Evolutionary conservation across 2,888 invertebrate species (phyloP), one percentile per base, ranked within the genome.

Genomic region (Lumbricus terrestris): DNA sequence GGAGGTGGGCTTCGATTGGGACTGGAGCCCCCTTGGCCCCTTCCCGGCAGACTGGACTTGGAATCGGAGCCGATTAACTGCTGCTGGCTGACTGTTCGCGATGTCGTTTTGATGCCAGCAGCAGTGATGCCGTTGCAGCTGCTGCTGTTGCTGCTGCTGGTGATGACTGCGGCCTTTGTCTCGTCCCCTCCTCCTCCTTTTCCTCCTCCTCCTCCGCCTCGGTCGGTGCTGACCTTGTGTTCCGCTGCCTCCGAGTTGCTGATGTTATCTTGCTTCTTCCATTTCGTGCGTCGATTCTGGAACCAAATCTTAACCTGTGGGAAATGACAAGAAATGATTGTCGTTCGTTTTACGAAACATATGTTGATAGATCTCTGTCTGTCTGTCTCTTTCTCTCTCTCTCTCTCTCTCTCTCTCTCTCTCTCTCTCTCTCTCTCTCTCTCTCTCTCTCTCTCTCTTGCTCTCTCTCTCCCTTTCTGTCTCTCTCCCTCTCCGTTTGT

Each of bases 221-320:
- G 93, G 90, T 94, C 94, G 13, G 93, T 93, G 90, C 93, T 93
- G 47, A 95, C 96, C 94, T 97, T 97, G 94, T 97, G 96, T 94
- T 97, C 98, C 0, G 97, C 97, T 3, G 97, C 97, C 95, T 98
- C 98, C 33, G 97, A 97, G 94, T 97, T 97, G 91, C 97, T 96
- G 90, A 98, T 97, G 95, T 98, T 98, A 95, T 98, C 98, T 95
- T 98, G 98, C 95, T 98, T 98, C 96, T 98, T 98, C 97, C 97
- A 97, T 94, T 97, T 97, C 35, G 97, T 97, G 90, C 97, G 95
- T 95, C 98, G 96, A 95, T 97, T 97, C 95, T 97, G 97, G 95
- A 97, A 97, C 97, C 97, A 97, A 93, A 97, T 97, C 95, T 97
- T 97, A 93, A 97, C 97, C 97, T 97, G 96, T 47, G 88, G 33